Conservation (phyloP, 2,888 invertebrate genomes). For the Brenthis ino region DNA sequence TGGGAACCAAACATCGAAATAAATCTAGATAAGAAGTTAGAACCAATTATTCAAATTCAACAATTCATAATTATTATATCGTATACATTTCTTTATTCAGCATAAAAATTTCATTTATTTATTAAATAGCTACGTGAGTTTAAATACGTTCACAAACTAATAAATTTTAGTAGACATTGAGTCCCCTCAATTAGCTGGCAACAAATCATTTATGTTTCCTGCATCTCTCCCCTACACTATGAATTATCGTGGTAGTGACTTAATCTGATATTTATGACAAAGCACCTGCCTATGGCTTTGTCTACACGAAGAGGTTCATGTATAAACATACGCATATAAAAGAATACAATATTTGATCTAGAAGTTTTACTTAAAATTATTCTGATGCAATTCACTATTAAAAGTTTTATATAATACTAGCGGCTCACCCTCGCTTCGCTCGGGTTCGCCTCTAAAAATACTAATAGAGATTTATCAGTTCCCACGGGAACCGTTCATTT, state of each 20-base stretch:
- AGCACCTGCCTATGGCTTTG: conserved; percentile 9
- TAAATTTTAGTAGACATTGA: conserved; percentile 1
- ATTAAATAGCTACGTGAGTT: neutral
- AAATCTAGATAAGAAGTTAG: too few relatives aligned
- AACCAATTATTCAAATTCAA: too few relatives aligned
- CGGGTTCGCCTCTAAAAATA: too few relatives aligned
- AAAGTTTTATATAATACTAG: too few relatives aligned
- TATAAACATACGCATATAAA: neutral
- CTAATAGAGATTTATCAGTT: too few relatives aligned
- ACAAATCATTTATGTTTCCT: conserved; percentile 7
- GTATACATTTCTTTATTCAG: too few relatives aligned
- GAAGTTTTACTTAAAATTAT: neutral
- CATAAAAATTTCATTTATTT: neutral
- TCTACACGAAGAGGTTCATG: neutral
- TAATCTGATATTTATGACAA: conserved; percentile 20
- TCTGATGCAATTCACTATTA: too few relatives aligned
- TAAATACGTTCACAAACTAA: neutral
- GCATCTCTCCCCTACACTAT: conserved; percentile 11
- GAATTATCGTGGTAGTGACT: conserved; percentile 9
- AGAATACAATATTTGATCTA: neutral
- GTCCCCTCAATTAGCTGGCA: conserved; percentile 1
- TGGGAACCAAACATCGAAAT: too few relatives aligned
- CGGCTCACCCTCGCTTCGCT: too few relatives aligned
- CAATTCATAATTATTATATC: too few relatives aligned
- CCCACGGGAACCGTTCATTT: too few relatives aligned